These are phyloP conservation scores for Condylura cristata DNA, from an alignment of 2,113 vertebrate species.

Conservation along the genomic window DNA sequence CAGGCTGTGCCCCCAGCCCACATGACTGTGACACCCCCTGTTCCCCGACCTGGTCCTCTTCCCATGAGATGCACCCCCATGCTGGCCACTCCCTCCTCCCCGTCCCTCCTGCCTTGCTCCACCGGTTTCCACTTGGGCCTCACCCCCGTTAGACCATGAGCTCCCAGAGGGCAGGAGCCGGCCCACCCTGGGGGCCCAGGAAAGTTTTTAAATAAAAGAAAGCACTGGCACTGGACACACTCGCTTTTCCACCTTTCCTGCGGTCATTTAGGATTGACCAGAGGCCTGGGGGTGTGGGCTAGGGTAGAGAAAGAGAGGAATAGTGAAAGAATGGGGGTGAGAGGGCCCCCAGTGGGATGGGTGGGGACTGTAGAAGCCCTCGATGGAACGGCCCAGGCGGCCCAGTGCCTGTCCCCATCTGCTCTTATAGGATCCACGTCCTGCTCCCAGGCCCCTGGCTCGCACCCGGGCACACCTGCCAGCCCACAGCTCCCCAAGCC, in stretches of 20 bases:
- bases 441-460: not conserved
- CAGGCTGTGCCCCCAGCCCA: not conserved
- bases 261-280: not conserved
- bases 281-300: not conserved
- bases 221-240: not conserved
- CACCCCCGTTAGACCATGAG: not conserved
- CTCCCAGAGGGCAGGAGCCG: not conserved
- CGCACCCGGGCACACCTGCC: not conserved
- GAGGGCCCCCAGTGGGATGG: not conserved
- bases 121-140: not conserved
- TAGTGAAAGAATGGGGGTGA: not conserved
- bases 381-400: too few relatives aligned
- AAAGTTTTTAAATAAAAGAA: not conserved
- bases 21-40: not conserved
- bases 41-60: not conserved
- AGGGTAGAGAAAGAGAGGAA: not conserved
- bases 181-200: not conserved
- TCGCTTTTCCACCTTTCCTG: not conserved
- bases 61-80: fast-evolving
- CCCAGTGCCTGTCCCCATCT: not conserved
- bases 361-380: not conserved
- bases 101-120: not conserved
- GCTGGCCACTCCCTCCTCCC: not conserved
- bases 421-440: not conserved
- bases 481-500: not conserved